Evolutionary conservation across 2,113 vertebrate genomes (phyloP).

Genomic region (Caranx ignobilis): DNA sequence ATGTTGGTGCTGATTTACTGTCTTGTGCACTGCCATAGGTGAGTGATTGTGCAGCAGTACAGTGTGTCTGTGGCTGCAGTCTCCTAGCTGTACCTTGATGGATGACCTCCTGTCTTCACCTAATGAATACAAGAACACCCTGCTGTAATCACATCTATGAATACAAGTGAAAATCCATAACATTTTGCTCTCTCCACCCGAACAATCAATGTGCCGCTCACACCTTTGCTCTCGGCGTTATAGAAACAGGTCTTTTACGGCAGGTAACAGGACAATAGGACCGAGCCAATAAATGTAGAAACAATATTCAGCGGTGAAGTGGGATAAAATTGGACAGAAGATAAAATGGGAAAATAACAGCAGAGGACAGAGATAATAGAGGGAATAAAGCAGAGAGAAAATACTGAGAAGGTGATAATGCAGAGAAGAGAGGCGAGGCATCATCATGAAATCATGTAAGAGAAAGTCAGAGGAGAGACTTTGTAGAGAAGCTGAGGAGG

Average conservation of each 20-base stretch:
- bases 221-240: slow-evolving; percentile 43
- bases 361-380: slow-evolving; percentile 34
- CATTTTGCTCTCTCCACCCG: slow-evolving; percentile 56
- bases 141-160: slow-evolving; percentile 66
- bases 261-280: slow-evolving; percentile 40
- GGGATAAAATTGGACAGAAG: slow-evolving; percentile 27
- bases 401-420: slow-evolving; percentile 27
- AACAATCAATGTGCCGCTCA: slow-evolving; percentile 62
- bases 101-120: slow-evolving; percentile 53
- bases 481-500: slow-evolving; percentile 17
- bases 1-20: neutral
- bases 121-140: slow-evolving; percentile 66
- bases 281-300: slow-evolving; percentile 26
- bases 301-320: neutral
- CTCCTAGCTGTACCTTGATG: slow-evolving; percentile 45
- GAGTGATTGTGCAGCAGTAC: neutral
- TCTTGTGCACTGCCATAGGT: neutral
- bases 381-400: slow-evolving; percentile 27
- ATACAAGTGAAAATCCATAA: slow-evolving; percentile 76
- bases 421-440: slow-evolving; percentile 1
- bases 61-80: slow-evolving; percentile 1
- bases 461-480: slow-evolving; percentile 9
- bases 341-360: slow-evolving; percentile 42
- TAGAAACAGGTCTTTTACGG: slow-evolving; percentile 33
- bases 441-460: slow-evolving; percentile 37